Base-by-base conservation (phyloP, 2,888 invertebrate genomes). In the Synanthedon tipuliformis region DNA sequence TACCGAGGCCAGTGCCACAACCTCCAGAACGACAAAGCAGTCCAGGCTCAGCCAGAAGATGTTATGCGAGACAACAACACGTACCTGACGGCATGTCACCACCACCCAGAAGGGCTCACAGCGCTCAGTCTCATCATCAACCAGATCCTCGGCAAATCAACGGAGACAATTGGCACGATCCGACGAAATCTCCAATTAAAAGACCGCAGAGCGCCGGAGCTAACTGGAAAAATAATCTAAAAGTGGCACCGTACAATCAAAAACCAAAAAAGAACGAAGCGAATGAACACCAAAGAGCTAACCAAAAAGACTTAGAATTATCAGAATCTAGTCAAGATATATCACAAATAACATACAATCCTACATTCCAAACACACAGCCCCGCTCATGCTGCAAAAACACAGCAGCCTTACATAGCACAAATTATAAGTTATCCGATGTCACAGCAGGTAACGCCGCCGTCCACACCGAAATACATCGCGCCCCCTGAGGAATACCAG, bases 341-440 rank as follows among this genome's bases (percentile, higher is more conserved):
- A 51, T 87, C 87, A 1, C 88, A 88, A 61, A 81, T 88, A 51
- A 88, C 87, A 2, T 87, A 75, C 58, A 88, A 88, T 58, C 88
- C 88, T 54, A 87, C 88, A 82, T 88, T 88, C 84, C 88, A 88
- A 70, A 85, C 81, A 2, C 86, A 87, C 61, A 88, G 88, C 65
- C 88, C 88, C 45, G 84, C 87, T 11, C 87, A 87, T 60, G 73
- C 79, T 1, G 71, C 75, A 1, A 85, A 85, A 58, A 56, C 68
- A 8, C 81, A 81, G 52, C 86, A 87, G 58, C 88, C 88, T 12
- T 88, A 86, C 57, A 88, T 86, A 61, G 79, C 88, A 18, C 88
- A 88, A 65, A 87, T 88, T 50, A 69, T 87, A 54, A 83, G 83
- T 52, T 87, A 86, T 59, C 88, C 88, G 0, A 81, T 80, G 71